Base-by-base conservation (phyloP, 1,140 invertebrate genomes). In the Apis laboriosa region DNA sequence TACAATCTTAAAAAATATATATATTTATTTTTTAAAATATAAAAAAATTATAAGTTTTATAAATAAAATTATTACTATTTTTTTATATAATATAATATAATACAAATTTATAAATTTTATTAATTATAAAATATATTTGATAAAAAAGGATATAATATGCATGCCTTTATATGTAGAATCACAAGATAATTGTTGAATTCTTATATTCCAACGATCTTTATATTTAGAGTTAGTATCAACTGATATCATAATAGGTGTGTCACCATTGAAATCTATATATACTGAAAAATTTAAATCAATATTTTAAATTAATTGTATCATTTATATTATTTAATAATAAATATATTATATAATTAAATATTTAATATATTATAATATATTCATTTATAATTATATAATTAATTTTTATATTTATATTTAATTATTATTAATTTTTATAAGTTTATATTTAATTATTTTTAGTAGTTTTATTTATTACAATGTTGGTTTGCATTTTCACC, bases 401-500 rank as follows among this genome's bases (percentile, higher is more conserved):
- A 63, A 24, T 63, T 63, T 43, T 24, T 0, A 68, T n/a, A 68
- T 49, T 28, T n/a, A 4, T 49, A 64, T 49, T 11, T 55, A 17
- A 51, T 55, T 49, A 53, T 49, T 11, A 5, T 66, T n/a, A 70
- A 24, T 7, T 56, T 34, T 34, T 34, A 34, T 34, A 17, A 4
- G 17, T 8, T 19, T 19, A 58, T 56, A 56, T 19, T 58, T 7
- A 17, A 19, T 3, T 58, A 43, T 43, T 43, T 43, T 43, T 43
- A 43, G 5, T 70, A 51, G 8, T 77, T 56, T 28, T 43, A 49
- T 55, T 56, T n/a, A n/a, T 92, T 92, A 96, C 95, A 93, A 90
- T 98, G 97, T 92, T 97, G 97, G 13, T 97, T 97, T 1, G 95
- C 95, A 93, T 97, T 97, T 89, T 97, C 96, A 13, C 97, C 97